These are phyloP conservation scores for Paradoxurus hermaphroditus DNA, from an alignment of 2,113 vertebrate genomes.

Conservation along the genomic window DNA sequence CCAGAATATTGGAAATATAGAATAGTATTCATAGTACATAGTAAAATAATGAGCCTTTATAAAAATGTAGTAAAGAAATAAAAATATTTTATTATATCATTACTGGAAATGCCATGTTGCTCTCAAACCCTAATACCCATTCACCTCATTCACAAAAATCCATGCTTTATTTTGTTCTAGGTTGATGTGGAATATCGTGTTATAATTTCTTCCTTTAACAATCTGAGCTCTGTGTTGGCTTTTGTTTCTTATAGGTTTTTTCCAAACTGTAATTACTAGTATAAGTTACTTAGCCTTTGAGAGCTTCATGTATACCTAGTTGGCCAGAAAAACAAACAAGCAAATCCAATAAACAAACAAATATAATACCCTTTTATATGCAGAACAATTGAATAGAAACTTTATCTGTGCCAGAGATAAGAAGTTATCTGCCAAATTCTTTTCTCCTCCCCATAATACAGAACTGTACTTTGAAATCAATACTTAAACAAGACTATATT, in stretches of 20 bases:
- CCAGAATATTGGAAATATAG: background rate
- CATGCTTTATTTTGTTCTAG: background rate
- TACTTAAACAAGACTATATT: background rate
- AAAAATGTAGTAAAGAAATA: background rate
- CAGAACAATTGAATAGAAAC: background rate
- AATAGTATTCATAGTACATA: background rate
- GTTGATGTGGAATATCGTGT: background rate
- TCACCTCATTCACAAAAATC: background rate
- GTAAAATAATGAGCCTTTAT: background rate
- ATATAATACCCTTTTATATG: background rate
- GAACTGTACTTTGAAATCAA: background rate
- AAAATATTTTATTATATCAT: background rate
- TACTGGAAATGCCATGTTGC: background rate
- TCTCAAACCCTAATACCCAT: background rate
- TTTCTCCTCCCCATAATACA: background rate
- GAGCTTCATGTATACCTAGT: background rate
- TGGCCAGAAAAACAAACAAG: background rate
- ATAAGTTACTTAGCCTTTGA: background rate
- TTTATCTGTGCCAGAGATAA: background rate
- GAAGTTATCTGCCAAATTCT: background rate
- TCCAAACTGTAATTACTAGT: background rate
- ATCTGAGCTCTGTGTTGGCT: background rate
- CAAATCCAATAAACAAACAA: background rate
- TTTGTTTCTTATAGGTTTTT: background rate
- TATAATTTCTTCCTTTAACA: background rate